phyloP scores from a whole-genome alignment of 2,113 vertebrate species.

The Cranoglanis bouderius region DNA sequence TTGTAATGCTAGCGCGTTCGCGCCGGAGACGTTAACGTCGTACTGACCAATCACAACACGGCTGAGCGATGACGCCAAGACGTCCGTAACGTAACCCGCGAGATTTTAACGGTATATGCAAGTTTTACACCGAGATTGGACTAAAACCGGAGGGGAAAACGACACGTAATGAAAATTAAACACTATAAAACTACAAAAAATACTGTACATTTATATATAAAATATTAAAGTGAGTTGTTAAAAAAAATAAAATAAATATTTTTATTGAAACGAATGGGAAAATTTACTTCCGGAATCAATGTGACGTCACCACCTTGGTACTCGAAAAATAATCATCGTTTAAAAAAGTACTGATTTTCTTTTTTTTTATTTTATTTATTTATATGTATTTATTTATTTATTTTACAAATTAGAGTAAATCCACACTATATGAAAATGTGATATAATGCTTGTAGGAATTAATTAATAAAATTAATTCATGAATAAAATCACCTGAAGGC shows the following conservation, averaged over 20 bases:
- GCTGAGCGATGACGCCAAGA: not conserved
- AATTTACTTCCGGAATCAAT: not conserved
- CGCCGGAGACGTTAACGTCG: not conserved
- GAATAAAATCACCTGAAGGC: too few species aligned
- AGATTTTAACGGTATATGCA: not conserved
- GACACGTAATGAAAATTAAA: not conserved
- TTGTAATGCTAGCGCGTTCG: not conserved
- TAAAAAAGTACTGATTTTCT: not conserved
- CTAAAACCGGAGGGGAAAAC: not conserved
- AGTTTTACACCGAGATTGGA: not conserved
- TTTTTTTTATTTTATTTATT: too few species aligned
- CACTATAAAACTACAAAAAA: not conserved
- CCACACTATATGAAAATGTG: too few species aligned
- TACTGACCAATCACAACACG: slow-evolving; percentile 9
- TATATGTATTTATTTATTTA: too few species aligned
- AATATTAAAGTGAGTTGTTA: not conserved
- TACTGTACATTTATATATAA: not conserved
- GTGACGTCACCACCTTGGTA: not conserved
- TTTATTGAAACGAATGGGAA: not conserved
- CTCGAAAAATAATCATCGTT: not conserved
- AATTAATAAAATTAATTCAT: not conserved
- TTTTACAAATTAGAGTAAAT: too few species aligned
- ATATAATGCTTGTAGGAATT: not conserved
- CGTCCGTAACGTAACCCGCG: not conserved
- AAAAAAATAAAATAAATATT: not conserved